Conservation (phyloP, 2,797 vertebrate species). For the Takifugu ocellatus region DNA sequence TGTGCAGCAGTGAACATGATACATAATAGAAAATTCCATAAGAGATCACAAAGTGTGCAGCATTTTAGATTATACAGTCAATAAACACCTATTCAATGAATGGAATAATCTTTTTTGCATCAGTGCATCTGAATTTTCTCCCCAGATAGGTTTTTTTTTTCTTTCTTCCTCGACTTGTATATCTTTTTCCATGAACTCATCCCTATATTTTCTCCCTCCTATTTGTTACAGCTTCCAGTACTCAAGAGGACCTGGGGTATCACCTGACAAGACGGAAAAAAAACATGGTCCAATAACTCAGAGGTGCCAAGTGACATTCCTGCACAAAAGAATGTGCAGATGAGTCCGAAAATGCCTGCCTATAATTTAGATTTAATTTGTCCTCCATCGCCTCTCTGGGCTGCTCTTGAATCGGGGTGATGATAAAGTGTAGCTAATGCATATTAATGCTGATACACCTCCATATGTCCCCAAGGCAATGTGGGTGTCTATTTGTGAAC, state of each 20-base stretch:
- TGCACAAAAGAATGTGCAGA: background rate
- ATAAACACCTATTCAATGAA: background rate
- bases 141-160: background rate
- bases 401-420: too few species aligned
- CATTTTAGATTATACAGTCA: background rate
- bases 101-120: background rate
- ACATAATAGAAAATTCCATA: background rate
- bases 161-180: background rate
- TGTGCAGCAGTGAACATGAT: background rate
- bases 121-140: background rate
- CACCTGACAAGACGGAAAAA: slow-evolving; percentile 29
- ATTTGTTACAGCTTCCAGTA: slow-evolving; percentile 36
- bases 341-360: background rate
- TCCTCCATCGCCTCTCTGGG: too few species aligned
- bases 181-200: slow-evolving; percentile 17
- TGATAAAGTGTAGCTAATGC: background rate
- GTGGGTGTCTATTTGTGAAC: background rate
- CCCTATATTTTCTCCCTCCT: slow-evolving; percentile 17
- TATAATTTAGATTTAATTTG: slow-evolving; percentile 6
- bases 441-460: background rate
- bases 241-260: slow-evolving; percentile 12
- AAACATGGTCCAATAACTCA: slow-evolving; percentile 40
- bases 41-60: background rate
- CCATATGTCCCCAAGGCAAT: background rate
- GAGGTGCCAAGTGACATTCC: slow-evolving; percentile 21